A percentile compares a stretch with the other conserved stretches of the same genome.
These are phyloP conservation scores for Philotrypesis tridentata DNA, from an alignment of 1,140 invertebrate genomes.

Conservation along the genomic window DNA sequence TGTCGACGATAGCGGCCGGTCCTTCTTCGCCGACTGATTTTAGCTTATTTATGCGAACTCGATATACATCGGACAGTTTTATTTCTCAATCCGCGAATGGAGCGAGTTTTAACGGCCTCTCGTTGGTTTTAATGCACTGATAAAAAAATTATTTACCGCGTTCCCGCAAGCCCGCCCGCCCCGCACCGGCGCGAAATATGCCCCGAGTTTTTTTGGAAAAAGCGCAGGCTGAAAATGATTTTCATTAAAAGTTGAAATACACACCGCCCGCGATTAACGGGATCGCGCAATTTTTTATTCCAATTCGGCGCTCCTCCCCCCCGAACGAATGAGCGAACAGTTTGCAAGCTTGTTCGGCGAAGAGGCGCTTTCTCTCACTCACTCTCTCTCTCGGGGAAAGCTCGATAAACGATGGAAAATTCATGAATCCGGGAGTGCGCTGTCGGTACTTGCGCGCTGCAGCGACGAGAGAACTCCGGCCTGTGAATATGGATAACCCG, in stretches of 20 bases:
- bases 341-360: slow-evolving; percentile 10
- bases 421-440: slow-evolving; percentile 35
- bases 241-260: slow-evolving; percentile 26
- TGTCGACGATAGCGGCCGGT: background rate
- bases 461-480: background rate
- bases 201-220: too few relatives aligned
- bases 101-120: too few relatives aligned
- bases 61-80: background rate
- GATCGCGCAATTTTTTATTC: background rate
- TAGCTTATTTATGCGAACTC: background rate
- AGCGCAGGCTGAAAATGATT: background rate
- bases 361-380: too few relatives aligned
- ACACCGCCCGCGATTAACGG: background rate
- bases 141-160: too few relatives aligned
- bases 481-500: slow-evolving; percentile 39
- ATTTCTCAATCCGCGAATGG: background rate
- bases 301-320: too few relatives aligned
- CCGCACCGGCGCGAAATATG: too few relatives aligned
- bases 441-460: background rate
- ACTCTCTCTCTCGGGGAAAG: background rate
- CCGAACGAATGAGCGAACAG: background rate
- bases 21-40: background rate
- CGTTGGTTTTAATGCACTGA: too few relatives aligned
- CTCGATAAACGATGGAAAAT: slow-evolving; percentile 41
- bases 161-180: too few relatives aligned